phyloP scores from a whole-genome alignment of 2,113 vertebrate species.

The Pollimyrus isidori region DNA sequence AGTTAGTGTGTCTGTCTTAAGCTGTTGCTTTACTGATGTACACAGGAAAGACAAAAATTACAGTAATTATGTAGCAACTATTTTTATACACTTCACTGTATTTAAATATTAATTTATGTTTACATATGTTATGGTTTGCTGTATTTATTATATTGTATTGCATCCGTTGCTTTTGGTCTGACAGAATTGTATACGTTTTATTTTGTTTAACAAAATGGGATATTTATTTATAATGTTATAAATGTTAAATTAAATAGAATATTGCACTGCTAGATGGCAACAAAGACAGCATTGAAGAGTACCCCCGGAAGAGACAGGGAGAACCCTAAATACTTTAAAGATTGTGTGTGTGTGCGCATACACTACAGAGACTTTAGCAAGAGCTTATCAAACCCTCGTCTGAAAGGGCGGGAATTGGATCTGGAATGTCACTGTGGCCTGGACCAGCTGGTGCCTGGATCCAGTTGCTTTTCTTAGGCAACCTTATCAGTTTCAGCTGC shows the following conservation, averaged over 20 bases:
- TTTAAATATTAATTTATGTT: constrained; percentile 35
- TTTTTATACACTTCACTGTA: constrained; percentile 54
- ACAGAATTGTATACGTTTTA: constrained; percentile 20
- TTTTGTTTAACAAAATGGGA: constrained; percentile 18
- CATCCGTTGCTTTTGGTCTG: constrained; percentile 7
- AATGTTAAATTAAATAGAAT: constrained; percentile 17
- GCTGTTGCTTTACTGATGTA: constrained; percentile 14
- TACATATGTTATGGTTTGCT: constrained; percentile 29
- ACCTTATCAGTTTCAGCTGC: neutral
- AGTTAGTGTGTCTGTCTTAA: constrained; percentile 17
- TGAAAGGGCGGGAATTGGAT: neutral
- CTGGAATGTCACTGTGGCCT: neutral
- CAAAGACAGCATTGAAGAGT: neutral
- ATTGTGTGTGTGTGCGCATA: neutral
- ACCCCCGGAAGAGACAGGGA: neutral
- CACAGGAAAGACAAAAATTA: neutral
- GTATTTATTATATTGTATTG: constrained; percentile 11
- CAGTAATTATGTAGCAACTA: constrained; percentile 52
- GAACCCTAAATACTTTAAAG: neutral
- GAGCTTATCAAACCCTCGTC: neutral
- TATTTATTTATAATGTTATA: constrained; percentile 3
- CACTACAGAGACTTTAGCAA: neutral
- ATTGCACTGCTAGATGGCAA: constrained; percentile 8
- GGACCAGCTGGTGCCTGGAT: neutral
- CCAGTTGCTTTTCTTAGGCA: neutral